Percentiles rank a stretch among this genome's conserved stretches.
Conservation (phyloP, 2,888 invertebrate genomes). For the Diabrotica balteata region DNA sequence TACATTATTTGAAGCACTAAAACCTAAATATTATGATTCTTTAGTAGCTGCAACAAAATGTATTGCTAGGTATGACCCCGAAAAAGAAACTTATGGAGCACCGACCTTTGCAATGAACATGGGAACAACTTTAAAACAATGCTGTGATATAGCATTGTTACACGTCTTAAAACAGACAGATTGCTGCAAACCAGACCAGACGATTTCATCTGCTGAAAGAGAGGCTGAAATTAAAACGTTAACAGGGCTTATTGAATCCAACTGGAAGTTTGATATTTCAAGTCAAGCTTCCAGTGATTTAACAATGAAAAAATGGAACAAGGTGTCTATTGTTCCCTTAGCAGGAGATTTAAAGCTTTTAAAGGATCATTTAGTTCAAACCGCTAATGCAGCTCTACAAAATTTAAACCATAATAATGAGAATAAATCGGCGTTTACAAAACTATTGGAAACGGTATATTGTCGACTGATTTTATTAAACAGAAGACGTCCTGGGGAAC, state of each 20-base stretch:
- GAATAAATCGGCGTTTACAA: conserved; percentile 24
- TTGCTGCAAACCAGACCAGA: too few relatives aligned
- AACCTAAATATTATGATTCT: conserved; percentile 28
- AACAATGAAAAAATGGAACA: conserved; percentile 35
- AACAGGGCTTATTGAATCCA: conserved; percentile 30
- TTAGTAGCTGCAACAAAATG: conserved; percentile 20
- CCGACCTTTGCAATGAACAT: conserved; percentile 8
- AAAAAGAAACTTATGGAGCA: conserved; percentile 34
- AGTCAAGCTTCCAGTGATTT: conserved; percentile 29
- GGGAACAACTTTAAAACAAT: conserved; percentile 40
- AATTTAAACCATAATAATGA: too few relatives aligned
- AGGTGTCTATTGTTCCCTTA: too few relatives aligned
- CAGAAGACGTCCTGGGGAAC: background rate
- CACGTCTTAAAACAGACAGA: conserved; percentile 17
- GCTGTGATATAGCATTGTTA: conserved; percentile 38
- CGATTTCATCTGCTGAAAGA: conserved; percentile 13
- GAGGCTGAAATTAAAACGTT: conserved; percentile 32
- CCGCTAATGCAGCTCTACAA: too few relatives aligned
- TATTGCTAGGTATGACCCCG: conserved; percentile 35
- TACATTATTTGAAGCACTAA: conserved; percentile 29
- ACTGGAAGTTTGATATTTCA: conserved; percentile 26
- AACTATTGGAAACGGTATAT: background rate
- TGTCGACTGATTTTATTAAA: background rate
- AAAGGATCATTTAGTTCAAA: too few relatives aligned
- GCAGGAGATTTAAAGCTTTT: too few relatives aligned